A percentile compares a stretch with the other conserved stretches of the same genome.
These are phyloP conservation scores for Lithophane leautieri DNA, from an alignment of 2,888 invertebrate genomes.

Conservation along the genomic window DNA sequence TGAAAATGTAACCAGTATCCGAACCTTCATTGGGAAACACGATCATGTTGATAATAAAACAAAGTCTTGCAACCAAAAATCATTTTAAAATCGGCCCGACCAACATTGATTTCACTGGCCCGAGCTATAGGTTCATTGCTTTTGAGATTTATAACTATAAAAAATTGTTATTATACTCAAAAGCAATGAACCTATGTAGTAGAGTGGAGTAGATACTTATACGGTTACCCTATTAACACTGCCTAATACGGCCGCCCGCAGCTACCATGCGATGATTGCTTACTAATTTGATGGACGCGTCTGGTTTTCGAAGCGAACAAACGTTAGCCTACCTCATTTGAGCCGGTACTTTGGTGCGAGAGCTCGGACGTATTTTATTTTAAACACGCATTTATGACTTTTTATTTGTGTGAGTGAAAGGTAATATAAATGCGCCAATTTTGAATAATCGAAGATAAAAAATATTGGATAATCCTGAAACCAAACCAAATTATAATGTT, in stretches of 20 bases:
- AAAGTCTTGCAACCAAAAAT: background rate
- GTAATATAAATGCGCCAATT: background rate
- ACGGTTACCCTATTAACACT: background rate
- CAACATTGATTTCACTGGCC: background rate
- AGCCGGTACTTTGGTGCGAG: constrained; percentile 14
- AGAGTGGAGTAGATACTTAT: background rate
- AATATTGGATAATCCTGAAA: background rate
- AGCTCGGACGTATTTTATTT: background rate
- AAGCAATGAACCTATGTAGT: background rate
- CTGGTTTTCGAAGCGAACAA: constrained; percentile 45
- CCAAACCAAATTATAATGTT: background rate
- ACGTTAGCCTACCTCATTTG: constrained; percentile 19
- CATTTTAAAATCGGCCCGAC: background rate
- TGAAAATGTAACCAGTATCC: too few species aligned
- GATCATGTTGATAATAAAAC: background rate
- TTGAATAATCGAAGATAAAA: background rate
- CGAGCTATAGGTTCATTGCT: too few species aligned
- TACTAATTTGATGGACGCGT: constrained; percentile 48
- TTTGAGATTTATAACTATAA: too few species aligned
- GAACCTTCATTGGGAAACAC: background rate
- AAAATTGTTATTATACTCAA: background rate
- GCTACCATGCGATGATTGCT: constrained; percentile 29
- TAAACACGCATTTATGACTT: background rate
- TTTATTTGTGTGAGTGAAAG: background rate
- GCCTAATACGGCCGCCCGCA: background rate